A percentile compares a stretch with the other conserved stretches of the same genome.
Evolutionary conservation across 1,140 invertebrate genomes (phyloP).

Genomic region (Apis dorsata): DNA sequence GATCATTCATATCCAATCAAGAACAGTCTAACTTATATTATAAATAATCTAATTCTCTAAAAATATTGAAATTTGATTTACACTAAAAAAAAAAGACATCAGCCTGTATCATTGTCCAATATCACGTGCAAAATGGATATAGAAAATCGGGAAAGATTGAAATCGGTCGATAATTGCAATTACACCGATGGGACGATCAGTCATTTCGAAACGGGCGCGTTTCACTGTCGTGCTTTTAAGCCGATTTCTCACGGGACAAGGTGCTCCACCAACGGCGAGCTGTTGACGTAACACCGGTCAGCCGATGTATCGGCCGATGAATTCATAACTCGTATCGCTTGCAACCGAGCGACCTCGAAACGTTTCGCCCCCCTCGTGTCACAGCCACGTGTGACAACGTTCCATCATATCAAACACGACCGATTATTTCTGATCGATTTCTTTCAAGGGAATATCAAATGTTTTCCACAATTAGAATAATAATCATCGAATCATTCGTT

Average conservation of each 20-base stretch:
- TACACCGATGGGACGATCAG: not conserved
- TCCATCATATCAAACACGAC: constrained; percentile 34
- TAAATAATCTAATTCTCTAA: no score
- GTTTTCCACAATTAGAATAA: no score
- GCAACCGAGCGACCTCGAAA: constrained; percentile 21
- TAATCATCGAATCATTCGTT: no score
- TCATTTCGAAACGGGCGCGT: not conserved
- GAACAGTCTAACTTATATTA: no score
- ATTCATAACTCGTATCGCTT: constrained; percentile 29
- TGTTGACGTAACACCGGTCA: constrained; percentile 36
- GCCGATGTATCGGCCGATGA: constrained; percentile 15
- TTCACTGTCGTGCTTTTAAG: constrained; percentile 27
- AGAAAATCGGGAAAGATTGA: not conserved
- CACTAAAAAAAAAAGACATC: no score
- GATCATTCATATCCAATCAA: no score
- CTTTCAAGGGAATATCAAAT: not conserved
- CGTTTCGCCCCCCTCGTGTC: constrained; percentile 12
- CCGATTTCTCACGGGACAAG: constrained; percentile 42
- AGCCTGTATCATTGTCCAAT: no score
- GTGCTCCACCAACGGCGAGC: not conserved
- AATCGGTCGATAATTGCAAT: constrained; percentile 18
- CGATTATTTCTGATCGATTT: constrained; percentile 37
- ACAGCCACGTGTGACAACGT: constrained; percentile 28
- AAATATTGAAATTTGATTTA: no score
- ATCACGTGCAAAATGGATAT: no score